Conservation (phyloP, 2,888 invertebrate species). For the Therioaphis trifolii region DNA sequence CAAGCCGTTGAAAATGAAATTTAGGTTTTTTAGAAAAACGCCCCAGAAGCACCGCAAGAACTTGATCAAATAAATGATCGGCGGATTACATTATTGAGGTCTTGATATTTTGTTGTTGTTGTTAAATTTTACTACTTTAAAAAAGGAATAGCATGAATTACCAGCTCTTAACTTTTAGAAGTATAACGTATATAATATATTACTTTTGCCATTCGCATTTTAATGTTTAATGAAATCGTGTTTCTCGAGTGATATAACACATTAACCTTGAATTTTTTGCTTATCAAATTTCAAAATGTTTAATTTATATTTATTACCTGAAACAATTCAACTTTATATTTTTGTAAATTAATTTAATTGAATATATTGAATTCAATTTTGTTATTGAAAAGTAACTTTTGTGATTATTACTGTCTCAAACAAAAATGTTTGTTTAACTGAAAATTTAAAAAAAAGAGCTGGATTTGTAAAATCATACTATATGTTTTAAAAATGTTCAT, state of each 20-base stretch:
- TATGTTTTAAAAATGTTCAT: neutral
- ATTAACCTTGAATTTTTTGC: constrained; percentile 33
- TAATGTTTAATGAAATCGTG: constrained; percentile 61
- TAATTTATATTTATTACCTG: constrained; percentile 8
- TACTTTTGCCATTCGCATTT: constrained; percentile 42
- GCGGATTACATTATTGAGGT: constrained; percentile 58
- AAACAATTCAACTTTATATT: neutral
- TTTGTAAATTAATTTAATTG: neutral
- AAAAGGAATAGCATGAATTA: constrained; percentile 54
- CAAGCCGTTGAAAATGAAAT: constrained; percentile 93
- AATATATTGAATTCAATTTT: neutral
- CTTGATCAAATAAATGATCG: constrained; percentile 61
- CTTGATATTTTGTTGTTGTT: constrained; percentile 55
- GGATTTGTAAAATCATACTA: neutral
- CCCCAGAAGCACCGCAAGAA: constrained; percentile 61
- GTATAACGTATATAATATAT: constrained; percentile 44
- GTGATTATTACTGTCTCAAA: neutral
- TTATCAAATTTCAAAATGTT: neutral
- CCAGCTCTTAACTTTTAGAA: constrained; percentile 53
- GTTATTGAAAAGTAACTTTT: neutral
- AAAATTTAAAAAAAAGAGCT: neutral
- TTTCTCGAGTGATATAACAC: constrained; percentile 46
- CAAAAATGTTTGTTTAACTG: neutral
- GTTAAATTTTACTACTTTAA: constrained; percentile 43
- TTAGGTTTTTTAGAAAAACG: constrained; percentile 86